phyloP scores from a whole-genome alignment of 1,140 invertebrate genomes.

The Sinella curviseta region DNA sequence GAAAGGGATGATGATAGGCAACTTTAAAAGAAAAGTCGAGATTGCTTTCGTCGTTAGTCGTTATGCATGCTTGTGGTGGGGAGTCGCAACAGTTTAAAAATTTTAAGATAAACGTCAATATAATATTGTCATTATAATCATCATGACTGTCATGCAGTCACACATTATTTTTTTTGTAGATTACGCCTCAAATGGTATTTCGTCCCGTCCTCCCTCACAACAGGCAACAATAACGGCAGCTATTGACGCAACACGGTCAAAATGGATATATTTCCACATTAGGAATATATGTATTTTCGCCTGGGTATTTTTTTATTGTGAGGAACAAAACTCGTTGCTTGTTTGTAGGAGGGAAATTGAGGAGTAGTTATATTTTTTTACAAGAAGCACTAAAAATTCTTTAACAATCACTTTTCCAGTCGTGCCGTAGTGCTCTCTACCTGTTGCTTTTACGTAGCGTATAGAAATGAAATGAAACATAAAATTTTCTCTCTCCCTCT shows the following conservation, averaged over 20 bases:
- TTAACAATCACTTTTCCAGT: conserved; percentile 5
- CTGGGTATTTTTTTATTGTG: not conserved
- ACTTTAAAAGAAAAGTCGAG: no score
- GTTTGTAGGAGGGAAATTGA: conserved; percentile 22
- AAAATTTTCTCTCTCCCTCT: conserved; percentile 12
- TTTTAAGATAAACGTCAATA: conserved; percentile 8
- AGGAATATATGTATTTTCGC: not conserved
- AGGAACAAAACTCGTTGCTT: not conserved
- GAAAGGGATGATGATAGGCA: not conserved
- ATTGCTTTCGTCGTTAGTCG: no score
- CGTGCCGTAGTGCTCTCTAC: not conserved
- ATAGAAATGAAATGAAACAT: conserved; percentile 21
- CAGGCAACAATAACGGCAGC: no score
- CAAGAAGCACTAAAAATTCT: conserved; percentile 24
- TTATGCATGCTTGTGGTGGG: not conserved
- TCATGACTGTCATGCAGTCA: conserved; percentile 21
- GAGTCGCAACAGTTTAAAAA: not conserved
- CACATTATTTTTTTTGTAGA: not conserved
- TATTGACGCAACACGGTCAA: not conserved
- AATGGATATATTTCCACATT: not conserved
- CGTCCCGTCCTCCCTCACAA: no score
- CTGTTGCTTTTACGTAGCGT: not conserved
- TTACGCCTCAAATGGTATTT: not conserved
- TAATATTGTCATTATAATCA: conserved; percentile 29
- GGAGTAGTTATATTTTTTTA: not conserved